Evolutionary conservation across 1,140 invertebrate species (phyloP), one percentile per base, ranked within the genome.

Genomic region (Harpegnathos saltator): DNA sequence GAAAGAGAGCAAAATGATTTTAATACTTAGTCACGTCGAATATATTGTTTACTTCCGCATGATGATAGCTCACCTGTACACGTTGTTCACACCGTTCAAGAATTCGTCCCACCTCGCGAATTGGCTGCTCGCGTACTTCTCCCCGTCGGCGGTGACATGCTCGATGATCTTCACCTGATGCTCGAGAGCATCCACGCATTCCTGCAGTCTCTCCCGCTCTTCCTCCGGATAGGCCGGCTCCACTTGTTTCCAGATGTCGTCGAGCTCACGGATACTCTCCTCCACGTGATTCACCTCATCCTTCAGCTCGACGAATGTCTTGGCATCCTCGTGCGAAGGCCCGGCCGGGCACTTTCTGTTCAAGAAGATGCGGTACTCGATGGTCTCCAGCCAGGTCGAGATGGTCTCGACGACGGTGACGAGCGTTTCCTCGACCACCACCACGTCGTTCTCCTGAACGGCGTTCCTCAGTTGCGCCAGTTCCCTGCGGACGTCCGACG

Each of bases 311-410:
- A 92, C 85, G 48, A 95, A 94, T 29, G 80, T 88, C 4, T 52
- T 84, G 17, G 73, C 83, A 9, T 94, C 91, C 1, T 91, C 78
- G 74, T 88, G 81, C 24, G 87, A 87, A 4, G 91, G 90, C 17
- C 90, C 93, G 54, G 1, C 72, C 0, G 86, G 88, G 58, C 56
- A 84, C 87, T 96, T 95, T 61, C 95, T 94, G 54, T 95, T 95
- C 11, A 95, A 86, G 81, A 97, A 96, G 11, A 98, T 96, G 89
- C 96, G 96, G 85, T 97, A 97, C 92, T 98, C 97, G 83, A 98
- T 97, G 26, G 96, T 97, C 94, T 98, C 97, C 52, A 98, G 90
- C 97, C 97, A 98, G 24, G 96, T 96, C 0, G 97, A 97, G 7
- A 98, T 96, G 0, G 96, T 97, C 91, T 97, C 96, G 33, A 98